Base-by-base conservation (phyloP, 2,113 vertebrate genomes). In the Hippocampus zosterae region DNA sequence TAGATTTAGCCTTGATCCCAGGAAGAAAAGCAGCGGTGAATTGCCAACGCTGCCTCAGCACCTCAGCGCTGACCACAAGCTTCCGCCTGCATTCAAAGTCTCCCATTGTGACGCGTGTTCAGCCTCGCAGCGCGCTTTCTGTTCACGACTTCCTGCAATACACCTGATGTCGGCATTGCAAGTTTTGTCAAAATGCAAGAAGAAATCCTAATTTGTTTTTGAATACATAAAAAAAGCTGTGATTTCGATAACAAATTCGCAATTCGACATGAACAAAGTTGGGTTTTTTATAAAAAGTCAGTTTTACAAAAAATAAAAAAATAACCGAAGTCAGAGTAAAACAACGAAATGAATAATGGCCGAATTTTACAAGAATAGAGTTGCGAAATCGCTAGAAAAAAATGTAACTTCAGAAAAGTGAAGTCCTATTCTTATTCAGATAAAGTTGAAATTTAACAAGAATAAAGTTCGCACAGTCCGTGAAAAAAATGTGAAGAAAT, bases 31-130 rank as follows among this genome's bases (percentile, higher is more conserved):
- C 66, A 72, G 60, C 25, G 29, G 60, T 13, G 48, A 64, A 50
- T 50, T 61, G 53, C 69, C 65, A 81, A 27, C 16, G 53, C 84
- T 75, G 81, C 67, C 73, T 85, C 80, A 88, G 85, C 81, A 87
- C 78, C 70, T 80, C 65, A 78, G 46, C 7, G 8, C 50, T 71
- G 73, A 84, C 87, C 87, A 83, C 87, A 86, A 19, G 72, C 76
- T 90, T 91, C 88, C 87, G 81, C 75, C 55, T 69, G 62, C 44
- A 66, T 75, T 4, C 19, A 23, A 5, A 41, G 1, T n/a, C 29
- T 64, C 44, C 56, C 48, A 55, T n/a, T 69, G 19, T 44, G 3
- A 25, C 27, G 52, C 27, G 42, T 64, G 29, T 44, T 65, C 65
- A 57, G 18, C 66, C n/a, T 60, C 9, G 21, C 23, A 10, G 46